A percentile compares a stretch with the other conserved stretches of the same genome.
phyloP scores from a whole-genome alignment of 2,888 invertebrate species.

The Periphyllus acericola region DNA sequence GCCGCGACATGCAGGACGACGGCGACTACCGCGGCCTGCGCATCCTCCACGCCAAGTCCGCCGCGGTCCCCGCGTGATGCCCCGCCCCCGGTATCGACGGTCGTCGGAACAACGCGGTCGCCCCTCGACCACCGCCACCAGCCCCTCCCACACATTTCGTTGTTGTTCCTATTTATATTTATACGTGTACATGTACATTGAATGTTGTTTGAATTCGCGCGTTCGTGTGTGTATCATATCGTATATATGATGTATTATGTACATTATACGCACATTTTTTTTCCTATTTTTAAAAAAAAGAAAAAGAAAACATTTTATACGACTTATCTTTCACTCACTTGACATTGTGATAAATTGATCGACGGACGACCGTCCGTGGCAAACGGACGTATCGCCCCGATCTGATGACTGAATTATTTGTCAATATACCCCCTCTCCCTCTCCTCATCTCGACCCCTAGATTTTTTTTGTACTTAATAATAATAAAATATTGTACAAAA shows the following conservation, averaged over 20 bases:
- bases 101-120: no score
- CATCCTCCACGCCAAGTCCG: neutral
- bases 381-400: neutral
- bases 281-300: conserved; percentile 32
- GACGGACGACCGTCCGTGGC: neutral
- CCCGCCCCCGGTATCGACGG: no score
- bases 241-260: no score
- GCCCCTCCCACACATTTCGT: neutral
- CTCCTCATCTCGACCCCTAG: neutral
- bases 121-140: neutral
- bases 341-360: conserved; percentile 54
- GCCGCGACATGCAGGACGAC: conserved; percentile 68
- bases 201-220: neutral
- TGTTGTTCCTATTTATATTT: conserved; percentile 56
- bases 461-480: conserved; percentile 43
- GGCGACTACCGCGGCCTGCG: neutral
- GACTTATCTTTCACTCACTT: conserved; percentile 50
- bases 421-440: neutral
- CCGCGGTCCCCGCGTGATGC: no score
- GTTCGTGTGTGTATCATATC: no score
- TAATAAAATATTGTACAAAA: conserved; percentile 37
- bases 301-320: conserved; percentile 43
- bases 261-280: conserved; percentile 6
- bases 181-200: neutral
- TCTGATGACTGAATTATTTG: conserved; percentile 57